A percentile compares a stretch with the other conserved stretches of the same genome.
Evolutionary conservation across 2,888 invertebrate genomes (phyloP).

Genomic region (Zootermopsis nevadensis): DNA sequence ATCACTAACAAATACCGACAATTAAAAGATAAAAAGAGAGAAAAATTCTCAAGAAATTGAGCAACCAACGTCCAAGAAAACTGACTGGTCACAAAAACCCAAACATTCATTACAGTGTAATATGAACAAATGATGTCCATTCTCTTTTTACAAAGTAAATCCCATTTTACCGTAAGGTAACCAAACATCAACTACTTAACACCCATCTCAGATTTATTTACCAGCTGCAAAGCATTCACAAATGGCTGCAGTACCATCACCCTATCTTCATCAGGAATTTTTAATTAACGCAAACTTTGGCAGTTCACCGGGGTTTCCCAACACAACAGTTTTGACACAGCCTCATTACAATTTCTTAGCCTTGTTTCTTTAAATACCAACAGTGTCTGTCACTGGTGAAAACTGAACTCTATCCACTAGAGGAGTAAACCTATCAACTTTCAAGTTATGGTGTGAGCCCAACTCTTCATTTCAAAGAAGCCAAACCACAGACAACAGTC

Average conservation of each 20-base stretch:
- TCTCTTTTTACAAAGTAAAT: not conserved
- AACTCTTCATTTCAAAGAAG: not conserved
- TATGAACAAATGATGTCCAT: not conserved
- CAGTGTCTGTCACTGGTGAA: not conserved
- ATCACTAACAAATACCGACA: not conserved
- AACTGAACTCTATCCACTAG: not conserved
- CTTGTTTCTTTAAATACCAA: not conserved
- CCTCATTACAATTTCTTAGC: slow-evolving; percentile 3
- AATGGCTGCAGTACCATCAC: not conserved
- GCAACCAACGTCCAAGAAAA: slow-evolving; percentile 11
- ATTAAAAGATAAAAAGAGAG: slow-evolving; percentile 33
- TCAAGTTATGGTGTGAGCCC: not conserved
- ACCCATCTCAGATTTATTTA: not conserved
- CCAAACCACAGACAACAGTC: not conserved
- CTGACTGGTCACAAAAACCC: slow-evolving; percentile 4
- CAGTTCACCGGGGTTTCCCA: slow-evolving; percentile 22
- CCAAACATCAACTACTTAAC: not conserved
- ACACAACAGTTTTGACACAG: not conserved
- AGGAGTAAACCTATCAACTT: not conserved
- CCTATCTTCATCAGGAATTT: not conserved
- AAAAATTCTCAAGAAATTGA: slow-evolving; percentile 32
- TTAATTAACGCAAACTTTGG: slow-evolving; percentile 10
- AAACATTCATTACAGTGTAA: not conserved
- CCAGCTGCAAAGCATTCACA: not conserved
- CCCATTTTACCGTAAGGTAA: not conserved